Evolutionary conservation across 1,140 invertebrate genomes (phyloP).

Genomic region (Pristionchus pacificus): DNA sequence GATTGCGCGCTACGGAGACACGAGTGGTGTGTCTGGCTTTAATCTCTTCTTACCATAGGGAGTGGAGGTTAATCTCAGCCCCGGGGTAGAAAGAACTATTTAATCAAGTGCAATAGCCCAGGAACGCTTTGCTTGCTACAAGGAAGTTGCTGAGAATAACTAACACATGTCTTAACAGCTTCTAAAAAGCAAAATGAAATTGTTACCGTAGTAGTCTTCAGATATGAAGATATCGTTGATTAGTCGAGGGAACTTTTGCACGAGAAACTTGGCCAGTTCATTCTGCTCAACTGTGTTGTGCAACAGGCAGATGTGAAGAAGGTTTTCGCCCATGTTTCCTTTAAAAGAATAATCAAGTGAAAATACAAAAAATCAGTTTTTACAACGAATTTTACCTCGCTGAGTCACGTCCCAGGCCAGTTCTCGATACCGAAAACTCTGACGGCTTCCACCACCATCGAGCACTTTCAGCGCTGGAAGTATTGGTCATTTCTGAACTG

Average conservation of each 20-base stretch:
- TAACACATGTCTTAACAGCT: no score
- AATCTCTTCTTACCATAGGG: no score
- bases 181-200: neutral
- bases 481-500: neutral
- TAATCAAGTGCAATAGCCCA: no score
- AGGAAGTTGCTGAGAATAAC: no score
- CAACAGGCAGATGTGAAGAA: constrained; percentile 85
- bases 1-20: no score
- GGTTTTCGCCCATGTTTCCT: constrained; percentile 89
- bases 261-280: constrained; percentile 82
- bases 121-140: no score
- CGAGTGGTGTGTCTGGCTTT: no score
- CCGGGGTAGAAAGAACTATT: no score
- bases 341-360: constrained; percentile 1
- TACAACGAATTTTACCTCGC: constrained; percentile 58
- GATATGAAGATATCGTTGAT: constrained; percentile 91
- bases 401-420: constrained; percentile 87
- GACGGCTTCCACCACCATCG: constrained; percentile 60
- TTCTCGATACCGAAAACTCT: constrained; percentile 68
- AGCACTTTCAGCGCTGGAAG: constrained; percentile 25
- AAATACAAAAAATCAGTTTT: no score
- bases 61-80: no score
- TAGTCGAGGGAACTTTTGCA: constrained; percentile 85
- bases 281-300: constrained; percentile 83
- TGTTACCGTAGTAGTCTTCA: constrained; percentile 89